phyloP scores from a whole-genome alignment of 2,888 invertebrate species.

The Platycheirus albimanus region DNA sequence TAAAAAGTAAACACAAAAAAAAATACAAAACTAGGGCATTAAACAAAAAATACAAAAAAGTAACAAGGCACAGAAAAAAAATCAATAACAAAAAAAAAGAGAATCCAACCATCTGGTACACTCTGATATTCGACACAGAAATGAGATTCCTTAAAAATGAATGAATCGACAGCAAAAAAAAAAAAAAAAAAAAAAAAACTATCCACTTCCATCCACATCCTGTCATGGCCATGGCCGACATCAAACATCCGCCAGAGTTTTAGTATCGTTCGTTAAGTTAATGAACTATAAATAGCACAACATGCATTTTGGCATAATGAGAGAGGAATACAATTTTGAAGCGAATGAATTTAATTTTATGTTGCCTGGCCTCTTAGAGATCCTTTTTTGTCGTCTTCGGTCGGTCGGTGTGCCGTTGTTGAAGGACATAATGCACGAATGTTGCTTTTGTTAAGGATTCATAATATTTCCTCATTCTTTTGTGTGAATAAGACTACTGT shows the following conservation, averaged over 20 bases:
- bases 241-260: slow-evolving; percentile 28
- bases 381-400: slow-evolving; percentile 27
- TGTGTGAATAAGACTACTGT: slow-evolving; percentile 6
- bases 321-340: slow-evolving; percentile 22
- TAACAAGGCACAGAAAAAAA: too few relatives aligned
- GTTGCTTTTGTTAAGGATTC: slow-evolving; percentile 26
- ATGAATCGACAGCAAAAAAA: background rate
- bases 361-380: slow-evolving; percentile 18
- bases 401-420: too few relatives aligned
- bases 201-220: slow-evolving; percentile 22
- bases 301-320: slow-evolving; percentile 36
- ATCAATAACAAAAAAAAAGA: slow-evolving; percentile 36
- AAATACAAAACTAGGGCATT: slow-evolving; percentile 29
- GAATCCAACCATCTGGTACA: slow-evolving; percentile 39
- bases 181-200: background rate
- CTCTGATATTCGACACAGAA: background rate
- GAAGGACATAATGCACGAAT: slow-evolving; percentile 29
- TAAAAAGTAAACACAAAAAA: background rate
- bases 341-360: slow-evolving; percentile 33
- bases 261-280: slow-evolving; percentile 26
- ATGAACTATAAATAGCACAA: slow-evolving; percentile 41
- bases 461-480: slow-evolving; percentile 28
- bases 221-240: slow-evolving; percentile 11
- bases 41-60: slow-evolving; percentile 5
- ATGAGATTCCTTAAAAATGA: slow-evolving; percentile 34